Conservation (phyloP, 1,140 invertebrate genomes). For the Brachionus koreanus region DNA sequence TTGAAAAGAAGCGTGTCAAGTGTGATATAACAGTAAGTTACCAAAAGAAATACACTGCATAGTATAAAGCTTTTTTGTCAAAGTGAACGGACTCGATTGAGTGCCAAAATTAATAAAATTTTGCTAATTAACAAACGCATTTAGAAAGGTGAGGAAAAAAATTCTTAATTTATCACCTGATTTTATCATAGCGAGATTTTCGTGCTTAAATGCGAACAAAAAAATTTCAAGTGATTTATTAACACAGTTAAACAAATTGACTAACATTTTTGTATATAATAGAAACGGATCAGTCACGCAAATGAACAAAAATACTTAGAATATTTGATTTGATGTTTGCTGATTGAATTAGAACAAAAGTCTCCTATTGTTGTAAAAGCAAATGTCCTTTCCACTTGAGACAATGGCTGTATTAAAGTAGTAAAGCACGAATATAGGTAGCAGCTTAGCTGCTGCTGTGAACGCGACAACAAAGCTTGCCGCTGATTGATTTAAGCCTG, state of each 20-base stretch:
- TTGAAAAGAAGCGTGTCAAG: background rate
- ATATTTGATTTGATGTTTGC: background rate
- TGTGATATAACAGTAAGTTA: background rate
- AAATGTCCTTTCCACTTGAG: background rate
- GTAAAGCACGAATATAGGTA: background rate
- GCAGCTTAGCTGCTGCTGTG: background rate
- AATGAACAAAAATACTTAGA: background rate
- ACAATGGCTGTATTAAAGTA: background rate
- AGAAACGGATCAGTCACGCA: background rate
- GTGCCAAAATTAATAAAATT: constrained; percentile 23
- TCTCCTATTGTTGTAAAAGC: background rate
- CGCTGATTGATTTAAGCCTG: constrained; percentile 24
- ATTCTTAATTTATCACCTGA: background rate
- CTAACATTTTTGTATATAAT: background rate
- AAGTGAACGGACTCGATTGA: background rate
- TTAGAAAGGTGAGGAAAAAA: constrained; percentile 17
- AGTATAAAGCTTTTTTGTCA: background rate
- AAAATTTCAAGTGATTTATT: constrained; percentile 24
- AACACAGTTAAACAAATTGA: constrained; percentile 22
- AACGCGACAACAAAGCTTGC: background rate
- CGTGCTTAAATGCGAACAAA: background rate
- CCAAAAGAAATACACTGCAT: background rate
- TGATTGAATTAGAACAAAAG: background rate
- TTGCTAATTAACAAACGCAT: constrained; percentile 19
- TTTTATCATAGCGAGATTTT: background rate